Base-by-base conservation (phyloP, 2,888 invertebrate species). In the Escarpia spicata region DNA sequence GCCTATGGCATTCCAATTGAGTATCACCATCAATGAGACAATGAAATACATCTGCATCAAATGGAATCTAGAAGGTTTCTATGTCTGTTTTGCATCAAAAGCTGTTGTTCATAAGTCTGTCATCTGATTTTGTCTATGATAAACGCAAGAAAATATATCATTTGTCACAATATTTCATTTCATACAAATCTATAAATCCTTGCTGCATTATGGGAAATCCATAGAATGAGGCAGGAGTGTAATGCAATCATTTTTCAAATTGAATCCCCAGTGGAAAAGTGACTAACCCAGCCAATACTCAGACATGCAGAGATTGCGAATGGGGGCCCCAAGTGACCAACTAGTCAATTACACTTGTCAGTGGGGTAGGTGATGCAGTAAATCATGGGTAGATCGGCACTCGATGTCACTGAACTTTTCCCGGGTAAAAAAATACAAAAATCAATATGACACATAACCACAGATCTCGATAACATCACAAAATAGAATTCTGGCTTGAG, bases 301-400 rank as follows among this genome's bases (percentile, higher is more conserved):
- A 75, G 75, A 75, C 26, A 75, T 75, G 75, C 75, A 75, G 19
- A 75, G 75, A 75, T 26, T 75, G 75, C 75, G 6, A 75, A 75
- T 75, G 75, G 75, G n/a, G 6, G 75, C n/a, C 75, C 75, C 75
- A 75, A 26, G 8, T 15, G 52, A 52, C 52, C 52, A 15, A 52
- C 52, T 52, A 52, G 75, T 75, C 75, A 75, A 75, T 75, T 75
- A 75, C 75, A 75, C 75, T n/a, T 75, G 75, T 75, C 75, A 26
- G 19, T 75, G 26, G 26, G 75, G 6, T 75, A 26, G 26, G 75
- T 26, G 75, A 75, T 15, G 75, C 75, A 26, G 75, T 75, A 75
- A 75, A 75, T 75, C 75, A 75, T 75, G 75, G 52, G n/a, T 75
- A 75, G 75, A 75, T 75, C 26, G 75, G 75, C 75, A 12, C 52